phyloP scores from a whole-genome alignment of 2,113 vertebrate species.

The Phalacrocorax pelagicus region DNA sequence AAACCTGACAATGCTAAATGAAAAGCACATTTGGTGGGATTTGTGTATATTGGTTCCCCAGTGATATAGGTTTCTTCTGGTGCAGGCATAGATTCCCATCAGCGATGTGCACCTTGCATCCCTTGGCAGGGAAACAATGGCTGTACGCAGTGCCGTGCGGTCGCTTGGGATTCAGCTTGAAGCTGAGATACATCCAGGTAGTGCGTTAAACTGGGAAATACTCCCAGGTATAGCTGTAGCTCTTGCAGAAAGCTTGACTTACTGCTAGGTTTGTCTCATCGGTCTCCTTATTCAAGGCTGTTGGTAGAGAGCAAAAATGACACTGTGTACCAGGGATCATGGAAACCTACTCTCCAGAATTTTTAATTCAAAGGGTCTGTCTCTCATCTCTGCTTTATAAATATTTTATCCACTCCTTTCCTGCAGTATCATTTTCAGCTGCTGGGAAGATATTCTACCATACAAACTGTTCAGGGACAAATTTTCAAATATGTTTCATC shows the following conservation, averaged over 20 bases:
- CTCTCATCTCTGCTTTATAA: not conserved
- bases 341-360: not conserved
- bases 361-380: not conserved
- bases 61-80: fast-evolving
- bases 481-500: not conserved
- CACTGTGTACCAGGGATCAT: not conserved
- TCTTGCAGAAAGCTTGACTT: not conserved
- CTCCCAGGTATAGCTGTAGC: not conserved
- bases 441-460: not conserved
- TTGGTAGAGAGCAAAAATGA: not conserved
- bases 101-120: fast-evolving
- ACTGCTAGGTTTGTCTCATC: not conserved
- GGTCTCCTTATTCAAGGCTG: not conserved
- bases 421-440: not conserved
- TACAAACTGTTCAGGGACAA: not conserved
- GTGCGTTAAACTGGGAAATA: not conserved
- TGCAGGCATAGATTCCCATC: no score
- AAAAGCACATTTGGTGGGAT: not conserved
- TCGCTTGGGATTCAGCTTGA: not conserved
- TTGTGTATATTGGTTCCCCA: not conserved
- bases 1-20: not conserved
- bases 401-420: not conserved
- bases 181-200: not conserved
- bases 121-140: fast-evolving
- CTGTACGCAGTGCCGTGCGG: not conserved